A percentile compares a stretch with the other conserved stretches of the same genome.
phyloP scores from a whole-genome alignment of 2,797 vertebrate species.

The Poecilia gillii region DNA sequence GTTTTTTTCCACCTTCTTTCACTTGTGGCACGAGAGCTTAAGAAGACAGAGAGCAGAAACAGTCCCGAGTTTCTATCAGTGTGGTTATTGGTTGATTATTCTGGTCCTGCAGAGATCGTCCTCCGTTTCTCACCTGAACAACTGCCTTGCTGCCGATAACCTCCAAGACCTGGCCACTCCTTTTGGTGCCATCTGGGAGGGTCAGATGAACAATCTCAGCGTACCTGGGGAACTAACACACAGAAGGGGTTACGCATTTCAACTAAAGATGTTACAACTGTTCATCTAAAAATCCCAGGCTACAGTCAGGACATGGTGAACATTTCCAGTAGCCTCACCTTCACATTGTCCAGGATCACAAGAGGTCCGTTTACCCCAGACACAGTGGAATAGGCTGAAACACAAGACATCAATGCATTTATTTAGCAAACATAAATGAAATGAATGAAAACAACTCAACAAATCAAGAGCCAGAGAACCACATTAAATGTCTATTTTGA shows the following conservation, averaged over 20 bases:
- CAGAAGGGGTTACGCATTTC: conserved; percentile 8
- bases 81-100: neutral
- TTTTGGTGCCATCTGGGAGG: conserved; percentile 83
- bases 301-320: neutral
- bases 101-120: neutral
- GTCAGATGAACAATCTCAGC: conserved; percentile 87
- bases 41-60: too few species aligned
- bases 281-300: neutral
- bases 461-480: neutral
- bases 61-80: neutral
- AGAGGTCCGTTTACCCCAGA: conserved; percentile 86
- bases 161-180: conserved; percentile 86
- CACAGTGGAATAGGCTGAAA: conserved; percentile 86
- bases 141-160: conserved; percentile 85
- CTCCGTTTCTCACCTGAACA: conserved; percentile 77
- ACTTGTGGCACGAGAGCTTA: neutral
- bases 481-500: neutral
- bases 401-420: conserved; percentile 3
- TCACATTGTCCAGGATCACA: conserved; percentile 87
- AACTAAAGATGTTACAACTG: neutral
- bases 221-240: conserved; percentile 82
- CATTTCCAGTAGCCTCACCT: conserved; percentile 70
- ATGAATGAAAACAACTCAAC: neutral
- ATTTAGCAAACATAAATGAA: neutral
- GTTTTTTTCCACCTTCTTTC: neutral